A percentile compares a stretch with the other conserved stretches of the same genome.
Evolutionary conservation across 1,140 invertebrate species (phyloP).

Genomic region (Neoseiulus cucumeris): DNA sequence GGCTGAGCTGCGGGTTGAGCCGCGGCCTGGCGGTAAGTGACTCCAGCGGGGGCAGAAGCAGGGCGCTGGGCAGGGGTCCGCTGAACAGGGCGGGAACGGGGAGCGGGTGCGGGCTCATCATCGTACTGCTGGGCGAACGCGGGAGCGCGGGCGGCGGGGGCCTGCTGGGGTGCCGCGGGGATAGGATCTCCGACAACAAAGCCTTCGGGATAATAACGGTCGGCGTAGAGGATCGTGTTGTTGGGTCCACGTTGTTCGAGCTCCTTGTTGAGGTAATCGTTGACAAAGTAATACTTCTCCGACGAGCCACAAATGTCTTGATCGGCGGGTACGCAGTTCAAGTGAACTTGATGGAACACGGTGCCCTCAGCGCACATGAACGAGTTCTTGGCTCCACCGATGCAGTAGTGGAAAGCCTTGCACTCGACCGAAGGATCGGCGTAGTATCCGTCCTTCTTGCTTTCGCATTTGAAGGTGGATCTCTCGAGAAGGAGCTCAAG

Average conservation of each 20-base stretch:
- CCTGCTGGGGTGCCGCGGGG: not conserved
- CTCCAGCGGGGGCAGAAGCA: not conserved
- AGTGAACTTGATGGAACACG: constrained; percentile 69
- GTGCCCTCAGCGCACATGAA: constrained; percentile 83
- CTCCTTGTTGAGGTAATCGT: constrained; percentile 74
- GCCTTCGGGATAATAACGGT: constrained; percentile 36
- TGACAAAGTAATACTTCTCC: constrained; percentile 72
- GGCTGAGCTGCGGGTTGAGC: constrained; percentile 7
- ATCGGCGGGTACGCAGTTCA: constrained; percentile 73
- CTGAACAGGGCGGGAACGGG: constrained; percentile 7
- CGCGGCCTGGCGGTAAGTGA: not conserved
- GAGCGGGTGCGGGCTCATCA: constrained; percentile 12
- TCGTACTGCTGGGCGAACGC: constrained; percentile 13
- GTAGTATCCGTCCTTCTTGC: constrained; percentile 67
- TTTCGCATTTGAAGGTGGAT: constrained; percentile 57
- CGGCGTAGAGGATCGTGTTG: constrained; percentile 58
- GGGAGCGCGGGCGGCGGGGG: constrained; percentile 12
- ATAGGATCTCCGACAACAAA: constrained; percentile 17
- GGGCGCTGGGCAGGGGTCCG: constrained; percentile 12
- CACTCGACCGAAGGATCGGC: constrained; percentile 69
- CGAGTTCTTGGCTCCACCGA: constrained; percentile 66
- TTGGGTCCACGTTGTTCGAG: constrained; percentile 33
- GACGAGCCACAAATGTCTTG: constrained; percentile 76
- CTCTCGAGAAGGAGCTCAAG: constrained; percentile 52
- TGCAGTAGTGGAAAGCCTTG: constrained; percentile 83